A percentile compares a stretch with the other conserved stretches of the same genome.
These are phyloP conservation scores for Diplogasteroides magnus DNA, from an alignment of 1,140 invertebrate species.

Conservation along the genomic window DNA sequence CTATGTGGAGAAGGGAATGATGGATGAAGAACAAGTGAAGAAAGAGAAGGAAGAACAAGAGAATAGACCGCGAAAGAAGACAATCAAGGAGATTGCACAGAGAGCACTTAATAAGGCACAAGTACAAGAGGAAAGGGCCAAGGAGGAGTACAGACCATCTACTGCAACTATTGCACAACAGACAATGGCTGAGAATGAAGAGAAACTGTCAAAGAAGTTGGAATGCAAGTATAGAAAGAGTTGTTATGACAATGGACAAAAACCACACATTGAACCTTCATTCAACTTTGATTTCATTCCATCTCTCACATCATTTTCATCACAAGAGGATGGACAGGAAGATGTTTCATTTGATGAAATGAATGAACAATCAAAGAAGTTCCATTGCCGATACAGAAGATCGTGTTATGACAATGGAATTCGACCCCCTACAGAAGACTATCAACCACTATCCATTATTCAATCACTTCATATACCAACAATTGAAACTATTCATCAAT, in stretches of 20 bases:
- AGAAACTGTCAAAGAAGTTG: constrained; percentile 2
- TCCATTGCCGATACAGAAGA: constrained; percentile 19
- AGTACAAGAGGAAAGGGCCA: background rate
- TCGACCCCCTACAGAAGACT: constrained; percentile 3
- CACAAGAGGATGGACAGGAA: background rate
- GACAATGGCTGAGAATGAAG: background rate
- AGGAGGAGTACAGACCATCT: background rate
- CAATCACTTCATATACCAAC: constrained; percentile 9
- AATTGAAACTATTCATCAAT: background rate
- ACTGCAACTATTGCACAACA: background rate
- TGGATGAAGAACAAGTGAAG: background rate
- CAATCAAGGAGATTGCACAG: background rate
- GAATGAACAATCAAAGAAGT: constrained; percentile 19
- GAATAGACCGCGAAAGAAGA: background rate
- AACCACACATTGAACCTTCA: constrained; percentile 23
- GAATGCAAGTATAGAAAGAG: constrained; percentile 38
- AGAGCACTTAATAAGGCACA: background rate
- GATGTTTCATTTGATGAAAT: constrained; percentile 26
- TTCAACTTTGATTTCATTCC: background rate
- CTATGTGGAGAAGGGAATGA: background rate
- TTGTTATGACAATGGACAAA: constrained; percentile 33
- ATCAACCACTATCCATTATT: background rate
- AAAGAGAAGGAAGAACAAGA: background rate
- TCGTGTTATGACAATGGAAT: constrained; percentile 38
- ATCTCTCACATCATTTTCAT: background rate